Percentiles rank a stretch among this genome's conserved stretches.
Evolutionary conservation across 1,140 invertebrate genomes (phyloP).

Genomic region (Elymnias hypermnestra): DNA sequence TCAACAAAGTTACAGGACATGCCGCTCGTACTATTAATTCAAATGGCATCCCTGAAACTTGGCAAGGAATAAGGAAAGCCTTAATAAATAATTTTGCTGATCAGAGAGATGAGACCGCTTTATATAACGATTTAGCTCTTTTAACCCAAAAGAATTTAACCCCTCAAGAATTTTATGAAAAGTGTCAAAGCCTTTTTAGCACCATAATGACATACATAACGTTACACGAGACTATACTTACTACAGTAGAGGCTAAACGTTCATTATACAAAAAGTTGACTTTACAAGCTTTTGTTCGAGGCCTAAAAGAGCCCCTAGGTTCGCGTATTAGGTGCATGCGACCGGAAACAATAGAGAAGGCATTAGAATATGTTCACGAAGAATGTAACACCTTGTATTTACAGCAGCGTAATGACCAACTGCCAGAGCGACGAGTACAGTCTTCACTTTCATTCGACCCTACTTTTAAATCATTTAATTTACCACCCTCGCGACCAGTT

Average conservation of each 20-base stretch:
- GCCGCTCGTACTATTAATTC: slow-evolving; percentile 4
- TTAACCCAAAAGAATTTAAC: slow-evolving; percentile 1
- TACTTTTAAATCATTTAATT: background rate
- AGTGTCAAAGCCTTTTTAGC: background rate
- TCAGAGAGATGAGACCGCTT: slow-evolving; percentile 12
- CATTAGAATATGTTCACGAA: background rate
- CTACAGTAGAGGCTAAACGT: background rate
- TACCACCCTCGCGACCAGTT: slow-evolving; percentile 3
- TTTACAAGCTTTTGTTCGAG: slow-evolving; percentile 14
- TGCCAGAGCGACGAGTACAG: slow-evolving; percentile 1
- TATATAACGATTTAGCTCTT: slow-evolving; percentile 23
- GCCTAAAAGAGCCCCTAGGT: slow-evolving; percentile 15
- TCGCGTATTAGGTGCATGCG: slow-evolving; percentile 17
- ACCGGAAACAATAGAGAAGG: slow-evolving; percentile 1
- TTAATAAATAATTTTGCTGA: slow-evolving; percentile 15
- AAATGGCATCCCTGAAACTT: slow-evolving; percentile 6
- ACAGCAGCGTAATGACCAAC: slow-evolving; percentile 1
- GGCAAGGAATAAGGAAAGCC: slow-evolving; percentile 6
- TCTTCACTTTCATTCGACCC: background rate
- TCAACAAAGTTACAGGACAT: slow-evolving; percentile 7
- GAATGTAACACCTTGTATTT: slow-evolving; percentile 1
- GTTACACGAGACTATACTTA: background rate
- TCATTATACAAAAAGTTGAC: slow-evolving; percentile 7
- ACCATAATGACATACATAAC: background rate
- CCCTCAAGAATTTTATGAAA: background rate